These are phyloP conservation scores for Chirona hameri DNA, from an alignment of 2,888 invertebrate genomes.

Conservation along the genomic window DNA sequence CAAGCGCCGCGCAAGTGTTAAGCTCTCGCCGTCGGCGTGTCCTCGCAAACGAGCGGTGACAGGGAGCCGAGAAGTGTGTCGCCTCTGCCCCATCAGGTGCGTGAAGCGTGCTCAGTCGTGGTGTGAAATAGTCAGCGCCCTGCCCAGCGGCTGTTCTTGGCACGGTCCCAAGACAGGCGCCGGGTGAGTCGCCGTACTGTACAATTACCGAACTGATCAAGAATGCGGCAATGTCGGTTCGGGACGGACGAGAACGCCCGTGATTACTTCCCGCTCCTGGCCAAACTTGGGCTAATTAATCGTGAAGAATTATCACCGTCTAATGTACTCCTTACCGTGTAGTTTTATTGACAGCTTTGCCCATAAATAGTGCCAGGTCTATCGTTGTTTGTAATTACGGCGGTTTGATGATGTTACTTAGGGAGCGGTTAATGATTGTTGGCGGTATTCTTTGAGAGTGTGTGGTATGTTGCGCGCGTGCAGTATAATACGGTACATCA, in stretches of 20 bases:
- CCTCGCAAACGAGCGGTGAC: too few relatives aligned
- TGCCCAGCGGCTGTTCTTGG: too few relatives aligned
- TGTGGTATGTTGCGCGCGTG: too few relatives aligned
- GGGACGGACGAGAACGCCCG: not conserved
- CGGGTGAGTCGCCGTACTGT: not conserved
- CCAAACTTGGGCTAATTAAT: not conserved
- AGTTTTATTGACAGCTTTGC: not conserved
- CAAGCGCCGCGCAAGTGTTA: too few relatives aligned
- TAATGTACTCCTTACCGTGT: slow-evolving; percentile 1
- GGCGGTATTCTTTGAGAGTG: not conserved
- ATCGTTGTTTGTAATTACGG: not conserved
- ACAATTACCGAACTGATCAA: not conserved
- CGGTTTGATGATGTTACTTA: not conserved
- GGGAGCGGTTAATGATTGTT: not conserved
- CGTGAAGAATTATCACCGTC: not conserved
- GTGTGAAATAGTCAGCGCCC: too few relatives aligned
- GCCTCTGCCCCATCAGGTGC: too few relatives aligned
- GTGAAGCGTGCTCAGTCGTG: too few relatives aligned
- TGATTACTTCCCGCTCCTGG: not conserved
- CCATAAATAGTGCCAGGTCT: not conserved
- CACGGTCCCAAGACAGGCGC: too few relatives aligned
- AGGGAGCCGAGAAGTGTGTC: too few relatives aligned
- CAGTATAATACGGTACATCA: too few relatives aligned
- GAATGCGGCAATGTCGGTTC: not conserved
- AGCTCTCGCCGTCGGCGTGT: too few relatives aligned